These are phyloP conservation scores for Steinernema scapterisci DNA, from an alignment of 2,888 invertebrate genomes.

Conservation along the genomic window DNA sequence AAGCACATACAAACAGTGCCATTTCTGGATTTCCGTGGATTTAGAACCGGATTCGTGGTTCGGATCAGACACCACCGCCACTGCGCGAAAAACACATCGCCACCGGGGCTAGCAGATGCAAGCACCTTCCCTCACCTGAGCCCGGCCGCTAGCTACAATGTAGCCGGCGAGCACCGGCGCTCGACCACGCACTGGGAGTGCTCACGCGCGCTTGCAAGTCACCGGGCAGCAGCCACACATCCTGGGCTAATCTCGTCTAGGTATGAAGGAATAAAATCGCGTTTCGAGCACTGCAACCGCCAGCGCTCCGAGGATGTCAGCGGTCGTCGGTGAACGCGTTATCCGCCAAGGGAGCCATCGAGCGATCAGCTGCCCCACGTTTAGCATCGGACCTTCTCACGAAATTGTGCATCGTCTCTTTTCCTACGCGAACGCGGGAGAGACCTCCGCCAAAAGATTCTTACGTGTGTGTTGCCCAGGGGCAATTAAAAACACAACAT, in stretches of 20 bases:
- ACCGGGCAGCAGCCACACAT: background rate
- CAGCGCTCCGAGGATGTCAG: slow-evolving; percentile 5
- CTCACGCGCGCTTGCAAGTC: background rate
- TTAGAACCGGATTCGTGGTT: slow-evolving; percentile 31
- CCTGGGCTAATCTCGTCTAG: slow-evolving; percentile 24
- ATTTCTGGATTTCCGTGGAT: slow-evolving; percentile 33
- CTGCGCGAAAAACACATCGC: slow-evolving; percentile 29
- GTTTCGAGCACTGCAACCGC: slow-evolving; percentile 5
- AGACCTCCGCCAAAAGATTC: slow-evolving; percentile 3
- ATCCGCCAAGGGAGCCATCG: slow-evolving; percentile 1
- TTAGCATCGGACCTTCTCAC: slow-evolving; percentile 11
- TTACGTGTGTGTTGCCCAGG: background rate
- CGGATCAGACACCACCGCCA: slow-evolving; percentile 19
- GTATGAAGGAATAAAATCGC: slow-evolving; percentile 7
- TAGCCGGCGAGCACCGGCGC: background rate
- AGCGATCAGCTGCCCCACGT: slow-evolving; percentile 25
- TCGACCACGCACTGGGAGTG: background rate
- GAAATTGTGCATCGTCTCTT: background rate
- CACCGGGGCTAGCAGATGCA: slow-evolving; percentile 27
- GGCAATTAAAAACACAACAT: slow-evolving; percentile 25
- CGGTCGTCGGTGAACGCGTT: slow-evolving; percentile 21
- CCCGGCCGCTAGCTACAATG: too few relatives aligned
- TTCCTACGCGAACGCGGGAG: background rate
- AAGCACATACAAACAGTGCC: slow-evolving; percentile 31
- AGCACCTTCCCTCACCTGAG: background rate